A percentile compares a stretch with the other conserved stretches of the same genome.
phyloP scores from a whole-genome alignment of 2,888 invertebrate species.

The Synergus laeviventris region DNA sequence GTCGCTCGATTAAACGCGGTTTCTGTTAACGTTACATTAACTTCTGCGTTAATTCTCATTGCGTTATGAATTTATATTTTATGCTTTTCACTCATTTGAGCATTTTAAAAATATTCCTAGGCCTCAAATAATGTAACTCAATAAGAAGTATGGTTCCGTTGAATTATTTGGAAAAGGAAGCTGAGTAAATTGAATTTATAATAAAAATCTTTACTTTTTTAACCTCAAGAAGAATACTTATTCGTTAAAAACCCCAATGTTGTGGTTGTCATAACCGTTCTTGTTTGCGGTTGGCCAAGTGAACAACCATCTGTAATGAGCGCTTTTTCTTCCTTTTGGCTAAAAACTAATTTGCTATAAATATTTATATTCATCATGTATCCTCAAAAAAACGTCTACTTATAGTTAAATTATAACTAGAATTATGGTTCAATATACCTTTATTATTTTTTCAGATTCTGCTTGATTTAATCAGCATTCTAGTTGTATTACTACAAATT shows the following conservation, averaged over 20 bases:
- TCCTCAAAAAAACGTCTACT: no score
- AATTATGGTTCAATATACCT: no score
- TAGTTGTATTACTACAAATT: no score
- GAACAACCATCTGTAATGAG: neutral
- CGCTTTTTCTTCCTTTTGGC: neutral
- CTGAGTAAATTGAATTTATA: no score
- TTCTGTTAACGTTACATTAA: slow-evolving; percentile 14
- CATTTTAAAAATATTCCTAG: neutral
- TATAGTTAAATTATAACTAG: no score
- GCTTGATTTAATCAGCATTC: no score
- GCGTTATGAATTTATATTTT: slow-evolving; percentile 8
- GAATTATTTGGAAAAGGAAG: no score
- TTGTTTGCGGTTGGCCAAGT: neutral
- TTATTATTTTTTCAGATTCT: no score
- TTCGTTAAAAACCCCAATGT: neutral
- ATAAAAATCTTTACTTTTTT: neutral
- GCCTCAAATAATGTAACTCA: neutral
- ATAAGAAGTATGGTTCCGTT: no score
- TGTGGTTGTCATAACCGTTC: neutral
- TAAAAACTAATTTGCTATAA: neutral
- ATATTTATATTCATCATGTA: neutral
- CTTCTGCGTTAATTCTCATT: slow-evolving; percentile 12
- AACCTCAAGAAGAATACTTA: neutral
- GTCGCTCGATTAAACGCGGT: slow-evolving; percentile 8
- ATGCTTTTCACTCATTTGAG: neutral